Evolutionary conservation across 2,113 vertebrate genomes (phyloP), one percentile per base, ranked within the genome.

Genomic region (Oryzias woworae): DNA sequence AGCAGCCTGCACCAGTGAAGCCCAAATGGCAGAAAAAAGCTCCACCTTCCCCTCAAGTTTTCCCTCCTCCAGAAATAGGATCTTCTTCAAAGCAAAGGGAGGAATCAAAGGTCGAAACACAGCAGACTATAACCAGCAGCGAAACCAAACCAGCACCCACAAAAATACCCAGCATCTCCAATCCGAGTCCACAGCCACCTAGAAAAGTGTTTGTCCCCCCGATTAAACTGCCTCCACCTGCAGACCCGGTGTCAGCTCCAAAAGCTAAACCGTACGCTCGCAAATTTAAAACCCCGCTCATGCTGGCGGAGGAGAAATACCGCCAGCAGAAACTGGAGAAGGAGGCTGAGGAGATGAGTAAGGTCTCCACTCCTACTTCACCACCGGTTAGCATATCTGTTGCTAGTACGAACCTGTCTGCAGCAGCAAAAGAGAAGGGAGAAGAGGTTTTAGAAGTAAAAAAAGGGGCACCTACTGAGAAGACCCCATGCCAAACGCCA

Each of bases 261-360:
- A 93, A 89, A 67, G 67, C 90, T 8, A 92, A 88, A 70, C 85
- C 92, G 3, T 93, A 91, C 10, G 81, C 88, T 52, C 90, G 92
- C 78, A 96, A 95, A 88, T 97, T 96, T 78, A 96, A 95, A 91
- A 97, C 95, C 12, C 95, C 95, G 46, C 90, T 97, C 78, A 96
- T 97, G 95, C 92, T 95, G 2, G 96, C 96, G 41, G 96, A 96
- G 83, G 95, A 97, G 75, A 90, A 89, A 53, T 97, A 92, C 43
- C 93, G 92, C 20, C 92, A 89, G 65, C 92, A 96, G 71, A 93
- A 36, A 49, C 31, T 53, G 31, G 88, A 88, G 44, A 78, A 78
- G 60, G 92, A 95, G 23, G 91, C 93, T 62, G 77, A 60, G 24
- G 92, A 92, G 48, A 93, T 69, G 63, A 88, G 70, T 62, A 92